Percentiles rank a stretch among this genome's conserved stretches.
These are phyloP conservation scores for Theocolax elegans DNA, from an alignment of 1,140 invertebrate species.

Conservation along the genomic window DNA sequence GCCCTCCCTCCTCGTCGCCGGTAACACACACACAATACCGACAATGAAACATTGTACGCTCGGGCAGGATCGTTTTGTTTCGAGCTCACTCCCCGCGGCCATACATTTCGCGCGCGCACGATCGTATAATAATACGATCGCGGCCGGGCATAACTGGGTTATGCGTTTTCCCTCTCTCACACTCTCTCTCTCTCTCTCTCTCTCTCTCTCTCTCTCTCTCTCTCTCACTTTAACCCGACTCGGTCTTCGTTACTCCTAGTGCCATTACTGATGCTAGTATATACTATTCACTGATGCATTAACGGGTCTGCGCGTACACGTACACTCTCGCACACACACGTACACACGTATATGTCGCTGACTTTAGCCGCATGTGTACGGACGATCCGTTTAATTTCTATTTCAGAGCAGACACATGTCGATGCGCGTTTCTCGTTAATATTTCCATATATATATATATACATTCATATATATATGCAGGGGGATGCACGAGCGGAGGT, in stretches of 20 bases:
- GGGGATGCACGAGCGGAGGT: background rate
- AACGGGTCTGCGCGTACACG: no score
- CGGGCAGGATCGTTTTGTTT: constrained; percentile 23
- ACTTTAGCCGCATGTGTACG: background rate
- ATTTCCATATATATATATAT: no score
- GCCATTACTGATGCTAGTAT: no score
- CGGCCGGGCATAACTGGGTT: constrained; percentile 15
- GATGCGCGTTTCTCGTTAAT: background rate
- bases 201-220: background rate
- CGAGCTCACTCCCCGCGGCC: background rate
- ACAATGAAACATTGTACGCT: constrained; percentile 16
- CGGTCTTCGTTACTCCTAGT: no score
- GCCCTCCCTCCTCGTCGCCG: background rate
- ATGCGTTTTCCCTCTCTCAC: background rate
- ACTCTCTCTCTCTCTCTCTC: background rate
- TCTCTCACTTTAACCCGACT: background rate
- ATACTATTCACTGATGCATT: no score
- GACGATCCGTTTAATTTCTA: constrained; percentile 18
- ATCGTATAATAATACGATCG: constrained; percentile 8
- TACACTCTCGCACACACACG: no score
- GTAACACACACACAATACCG: background rate
- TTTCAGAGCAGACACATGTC: constrained; percentile 18
- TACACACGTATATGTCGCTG: background rate
- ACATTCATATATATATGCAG: no score
- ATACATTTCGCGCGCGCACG: background rate